phyloP scores from a whole-genome alignment of 2,797 vertebrate genomes.

The Sebastes cheni region DNA sequence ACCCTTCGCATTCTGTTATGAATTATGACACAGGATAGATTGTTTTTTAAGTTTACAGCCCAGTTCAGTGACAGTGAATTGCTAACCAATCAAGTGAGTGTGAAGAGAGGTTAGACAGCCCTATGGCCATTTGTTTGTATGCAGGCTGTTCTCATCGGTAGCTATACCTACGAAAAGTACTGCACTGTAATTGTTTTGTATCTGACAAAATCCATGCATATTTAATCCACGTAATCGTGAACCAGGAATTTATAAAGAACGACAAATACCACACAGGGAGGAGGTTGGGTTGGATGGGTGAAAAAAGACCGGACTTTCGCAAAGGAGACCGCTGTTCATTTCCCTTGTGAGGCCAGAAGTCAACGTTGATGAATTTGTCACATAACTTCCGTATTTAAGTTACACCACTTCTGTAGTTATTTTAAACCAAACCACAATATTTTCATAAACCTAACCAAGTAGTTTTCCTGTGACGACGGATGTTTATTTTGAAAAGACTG shows the following conservation, averaged over 20 bases:
- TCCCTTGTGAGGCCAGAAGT: not conserved
- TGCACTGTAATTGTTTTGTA: not conserved
- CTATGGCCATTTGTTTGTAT: too few species aligned
- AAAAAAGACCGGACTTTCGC: not conserved
- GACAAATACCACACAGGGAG: not conserved
- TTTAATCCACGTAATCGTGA: not conserved
- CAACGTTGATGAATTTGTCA: not conserved
- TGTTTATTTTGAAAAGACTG: too few species aligned
- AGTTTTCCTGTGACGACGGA: too few species aligned
- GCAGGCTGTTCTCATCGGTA: not conserved
- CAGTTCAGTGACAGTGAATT: conserved; percentile 51
- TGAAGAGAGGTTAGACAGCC: not conserved
- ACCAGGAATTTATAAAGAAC: not conserved
- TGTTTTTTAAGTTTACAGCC: conserved; percentile 74
- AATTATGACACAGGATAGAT: conserved; percentile 72
- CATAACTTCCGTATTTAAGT: too few species aligned
- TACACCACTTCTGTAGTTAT: too few species aligned
- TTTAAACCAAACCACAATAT: too few species aligned
- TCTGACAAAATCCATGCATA: not conserved
- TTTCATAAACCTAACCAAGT: too few species aligned
- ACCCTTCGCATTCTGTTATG: conserved; percentile 59
- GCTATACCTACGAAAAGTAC: not conserved
- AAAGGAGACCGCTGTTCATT: not conserved
- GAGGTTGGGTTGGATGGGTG: not conserved
- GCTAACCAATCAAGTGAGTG: conserved; percentile 60